These are phyloP conservation scores for Drosophila cardini DNA, from an alignment of 1,140 invertebrate species.

Conservation along the genomic window DNA sequence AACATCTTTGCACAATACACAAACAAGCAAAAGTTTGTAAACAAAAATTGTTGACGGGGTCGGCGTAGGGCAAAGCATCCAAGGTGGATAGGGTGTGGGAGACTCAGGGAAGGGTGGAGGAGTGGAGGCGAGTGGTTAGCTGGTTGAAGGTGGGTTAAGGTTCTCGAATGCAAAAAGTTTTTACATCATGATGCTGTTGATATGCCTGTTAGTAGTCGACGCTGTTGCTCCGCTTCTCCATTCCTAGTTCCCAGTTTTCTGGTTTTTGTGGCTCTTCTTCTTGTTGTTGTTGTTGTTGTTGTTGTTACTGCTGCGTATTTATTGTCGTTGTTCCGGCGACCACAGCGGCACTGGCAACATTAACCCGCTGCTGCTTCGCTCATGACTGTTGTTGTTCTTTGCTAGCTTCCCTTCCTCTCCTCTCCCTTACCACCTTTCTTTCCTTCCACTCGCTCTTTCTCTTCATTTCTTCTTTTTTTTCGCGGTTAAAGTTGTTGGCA, in stretches of 20 bases:
- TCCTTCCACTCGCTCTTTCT: slow-evolving; percentile 14
- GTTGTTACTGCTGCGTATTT: slow-evolving; percentile 65
- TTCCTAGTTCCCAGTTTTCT: slow-evolving; percentile 5
- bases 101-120: neutral
- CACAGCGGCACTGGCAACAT: slow-evolving; percentile 52
- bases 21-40: slow-evolving; percentile 82
- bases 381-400: slow-evolving; percentile 44
- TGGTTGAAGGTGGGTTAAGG: slow-evolving; percentile 58
- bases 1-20: slow-evolving; percentile 55
- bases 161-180: slow-evolving; percentile 64
- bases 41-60: slow-evolving; percentile 75
- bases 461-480: slow-evolving; percentile 44
- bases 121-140: slow-evolving; percentile 39
- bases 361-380: slow-evolving; percentile 44
- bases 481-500: slow-evolving; percentile 77
- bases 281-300: slow-evolving; percentile 18
- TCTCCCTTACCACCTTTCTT: slow-evolving; percentile 8
- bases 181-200: slow-evolving; percentile 83
- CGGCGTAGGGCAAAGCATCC: slow-evolving; percentile 24
- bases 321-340: slow-evolving; percentile 64
- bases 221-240: slow-evolving; percentile 30
- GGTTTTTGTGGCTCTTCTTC: slow-evolving; percentile 24
- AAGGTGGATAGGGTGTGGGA: slow-evolving; percentile 15
- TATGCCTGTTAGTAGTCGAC: slow-evolving; percentile 62
- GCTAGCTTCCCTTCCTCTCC: slow-evolving; percentile 28